Percentiles rank a stretch among this genome's conserved stretches.
Conservation (phyloP, 2,113 vertebrate genomes). For the Felis chaus region DNA sequence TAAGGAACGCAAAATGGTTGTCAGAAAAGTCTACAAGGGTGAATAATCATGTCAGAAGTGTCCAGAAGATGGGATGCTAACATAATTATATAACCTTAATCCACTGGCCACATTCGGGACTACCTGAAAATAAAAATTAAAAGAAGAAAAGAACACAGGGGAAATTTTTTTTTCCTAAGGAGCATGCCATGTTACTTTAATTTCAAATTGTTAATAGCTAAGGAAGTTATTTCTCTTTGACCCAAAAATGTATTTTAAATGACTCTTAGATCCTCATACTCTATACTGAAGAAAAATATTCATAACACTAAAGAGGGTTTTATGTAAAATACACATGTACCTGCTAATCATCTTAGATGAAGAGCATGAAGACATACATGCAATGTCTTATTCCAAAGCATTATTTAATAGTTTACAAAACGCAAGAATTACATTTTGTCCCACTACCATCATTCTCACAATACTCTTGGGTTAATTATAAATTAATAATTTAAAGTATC, state of each 20-base stretch:
- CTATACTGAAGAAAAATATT: constrained; percentile 18
- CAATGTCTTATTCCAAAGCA: neutral
- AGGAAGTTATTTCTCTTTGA: neutral
- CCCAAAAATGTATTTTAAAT: neutral
- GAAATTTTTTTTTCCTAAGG: neutral
- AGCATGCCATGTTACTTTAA: neutral
- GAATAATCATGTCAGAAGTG: neutral
- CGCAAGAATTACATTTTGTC: neutral
- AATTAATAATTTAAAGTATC: constrained; percentile 37
- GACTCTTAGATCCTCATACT: neutral
- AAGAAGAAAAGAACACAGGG: neutral
- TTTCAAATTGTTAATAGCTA: neutral
- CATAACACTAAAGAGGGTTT: neutral
- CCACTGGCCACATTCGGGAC: neutral
- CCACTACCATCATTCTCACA: neutral
- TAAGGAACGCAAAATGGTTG: neutral
- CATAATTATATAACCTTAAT: neutral
- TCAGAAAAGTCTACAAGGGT: neutral
- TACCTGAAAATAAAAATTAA: constrained; percentile 25
- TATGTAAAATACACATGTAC: neutral
- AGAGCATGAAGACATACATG: too few species aligned
- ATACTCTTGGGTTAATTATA: neutral
- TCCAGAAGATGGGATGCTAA: neutral
- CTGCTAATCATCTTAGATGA: neutral
- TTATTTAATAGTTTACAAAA: constrained; percentile 11